phyloP scores from a whole-genome alignment of 2,113 vertebrate species.

The Synchiropus splendidus region DNA sequence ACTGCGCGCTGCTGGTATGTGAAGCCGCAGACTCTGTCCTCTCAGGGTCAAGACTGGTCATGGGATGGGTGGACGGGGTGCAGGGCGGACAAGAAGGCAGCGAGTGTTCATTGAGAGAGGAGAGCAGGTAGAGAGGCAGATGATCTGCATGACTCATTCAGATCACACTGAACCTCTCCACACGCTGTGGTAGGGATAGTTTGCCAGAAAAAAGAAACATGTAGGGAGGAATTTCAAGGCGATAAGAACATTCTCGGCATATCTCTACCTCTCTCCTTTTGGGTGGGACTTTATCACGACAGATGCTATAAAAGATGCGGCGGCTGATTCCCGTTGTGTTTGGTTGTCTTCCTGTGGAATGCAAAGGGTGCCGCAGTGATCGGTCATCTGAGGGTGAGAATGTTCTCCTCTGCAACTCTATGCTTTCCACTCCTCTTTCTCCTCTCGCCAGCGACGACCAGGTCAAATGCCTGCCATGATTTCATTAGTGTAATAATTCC shows the following conservation, averaged over 20 bases:
- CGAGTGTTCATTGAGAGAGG: slow-evolving; percentile 13
- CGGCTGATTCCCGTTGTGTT: slow-evolving; percentile 14
- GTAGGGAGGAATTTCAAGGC: neutral
- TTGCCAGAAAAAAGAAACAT: slow-evolving; percentile 8
- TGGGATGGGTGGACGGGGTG: neutral
- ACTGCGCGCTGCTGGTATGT: slow-evolving; percentile 24
- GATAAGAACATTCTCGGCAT: neutral
- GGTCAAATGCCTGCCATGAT: slow-evolving; percentile 56
- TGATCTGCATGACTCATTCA: slow-evolving; percentile 41
- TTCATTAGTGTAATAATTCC: slow-evolving; percentile 56
- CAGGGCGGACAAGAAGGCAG: slow-evolving; percentile 4
- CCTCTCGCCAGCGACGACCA: slow-evolving; percentile 21
- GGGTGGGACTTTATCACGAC: too few species aligned
- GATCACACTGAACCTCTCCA: slow-evolving; percentile 38
- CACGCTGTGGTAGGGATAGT: slow-evolving; percentile 34
- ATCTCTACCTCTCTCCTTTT: neutral
- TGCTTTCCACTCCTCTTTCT: slow-evolving; percentile 26
- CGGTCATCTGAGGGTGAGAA: slow-evolving; percentile 25
- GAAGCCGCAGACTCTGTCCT: slow-evolving; percentile 1
- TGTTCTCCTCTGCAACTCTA: slow-evolving; percentile 13
- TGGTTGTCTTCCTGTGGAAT: slow-evolving; percentile 37
- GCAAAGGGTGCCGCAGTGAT: slow-evolving; percentile 29
- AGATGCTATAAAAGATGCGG: neutral
- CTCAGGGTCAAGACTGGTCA: neutral
- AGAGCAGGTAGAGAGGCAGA: slow-evolving; percentile 7